These are phyloP conservation scores for Dicyrtomina minuta DNA, from an alignment of 2,888 invertebrate species.

Conservation along the genomic window DNA sequence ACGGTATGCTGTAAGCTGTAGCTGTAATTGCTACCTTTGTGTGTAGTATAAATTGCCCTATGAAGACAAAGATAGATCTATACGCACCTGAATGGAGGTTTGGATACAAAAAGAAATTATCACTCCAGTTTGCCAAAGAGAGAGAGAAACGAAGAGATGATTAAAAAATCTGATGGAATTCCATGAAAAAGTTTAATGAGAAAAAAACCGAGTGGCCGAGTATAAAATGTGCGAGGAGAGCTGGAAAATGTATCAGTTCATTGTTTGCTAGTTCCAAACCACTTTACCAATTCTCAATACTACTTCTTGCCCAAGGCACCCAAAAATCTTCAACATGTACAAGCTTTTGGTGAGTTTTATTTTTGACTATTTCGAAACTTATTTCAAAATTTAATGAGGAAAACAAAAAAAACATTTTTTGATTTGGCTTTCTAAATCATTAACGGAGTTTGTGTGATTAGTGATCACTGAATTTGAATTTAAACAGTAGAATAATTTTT, in stretches of 20 bases:
- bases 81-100: too few relatives aligned
- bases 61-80: too few relatives aligned
- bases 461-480: not conserved
- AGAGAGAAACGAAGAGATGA: too few relatives aligned
- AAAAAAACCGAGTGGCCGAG: not conserved
- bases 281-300: not conserved
- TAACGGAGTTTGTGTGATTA: not conserved
- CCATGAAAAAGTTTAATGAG: not conserved
- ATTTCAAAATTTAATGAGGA: not conserved
- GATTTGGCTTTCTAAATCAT: not conserved
- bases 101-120: too few relatives aligned
- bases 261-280: not conserved
- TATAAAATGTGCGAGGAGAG: not conserved
- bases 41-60: too few relatives aligned
- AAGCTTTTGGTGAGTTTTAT: constrained; percentile 34
- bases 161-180: not conserved
- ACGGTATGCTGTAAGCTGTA: too few relatives aligned
- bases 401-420: not conserved
- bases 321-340: constrained; percentile 33
- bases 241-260: constrained; percentile 11
- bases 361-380: not conserved
- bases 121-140: not conserved
- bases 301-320: constrained; percentile 14
- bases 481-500: constrained; percentile 9
- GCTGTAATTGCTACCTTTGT: too few relatives aligned